Evolutionary conservation across 1,140 invertebrate genomes (phyloP).

Genomic region (Micrasema longulum): DNA sequence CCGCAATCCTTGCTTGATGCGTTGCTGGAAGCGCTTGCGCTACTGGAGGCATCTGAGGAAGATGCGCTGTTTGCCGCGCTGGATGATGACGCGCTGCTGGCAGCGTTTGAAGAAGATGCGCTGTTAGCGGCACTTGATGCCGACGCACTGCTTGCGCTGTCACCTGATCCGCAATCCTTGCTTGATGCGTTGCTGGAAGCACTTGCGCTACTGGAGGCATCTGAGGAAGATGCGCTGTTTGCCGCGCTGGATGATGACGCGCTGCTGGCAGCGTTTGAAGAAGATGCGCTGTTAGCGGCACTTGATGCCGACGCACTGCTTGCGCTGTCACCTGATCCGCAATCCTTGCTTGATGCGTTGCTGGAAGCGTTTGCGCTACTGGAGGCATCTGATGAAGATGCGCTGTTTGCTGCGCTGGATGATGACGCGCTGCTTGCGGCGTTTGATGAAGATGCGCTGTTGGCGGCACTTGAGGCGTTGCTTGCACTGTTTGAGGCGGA

Average conservation of each 20-base stretch:
- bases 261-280: neutral
- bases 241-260: neutral
- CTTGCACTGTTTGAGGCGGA: constrained; percentile 1
- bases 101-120: too few species aligned
- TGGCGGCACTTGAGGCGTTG: neutral
- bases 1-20: too few species aligned
- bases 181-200: too few species aligned
- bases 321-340: too few species aligned
- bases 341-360: too few species aligned
- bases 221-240: neutral
- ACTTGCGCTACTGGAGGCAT: neutral
- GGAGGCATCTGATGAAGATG: neutral
- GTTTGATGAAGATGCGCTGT: neutral
- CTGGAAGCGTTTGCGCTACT: neutral
- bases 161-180: too few species aligned
- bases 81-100: too few species aligned
- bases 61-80: too few species aligned
- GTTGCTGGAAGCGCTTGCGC: too few species aligned
- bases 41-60: too few species aligned
- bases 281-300: neutral
- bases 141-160: too few species aligned
- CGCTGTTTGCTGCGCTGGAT: neutral
- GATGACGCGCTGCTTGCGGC: neutral
- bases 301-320: neutral
- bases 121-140: too few species aligned